Evolutionary conservation across 2,113 vertebrate species (phyloP).

Genomic region (Atherinomorus stipes): DNA sequence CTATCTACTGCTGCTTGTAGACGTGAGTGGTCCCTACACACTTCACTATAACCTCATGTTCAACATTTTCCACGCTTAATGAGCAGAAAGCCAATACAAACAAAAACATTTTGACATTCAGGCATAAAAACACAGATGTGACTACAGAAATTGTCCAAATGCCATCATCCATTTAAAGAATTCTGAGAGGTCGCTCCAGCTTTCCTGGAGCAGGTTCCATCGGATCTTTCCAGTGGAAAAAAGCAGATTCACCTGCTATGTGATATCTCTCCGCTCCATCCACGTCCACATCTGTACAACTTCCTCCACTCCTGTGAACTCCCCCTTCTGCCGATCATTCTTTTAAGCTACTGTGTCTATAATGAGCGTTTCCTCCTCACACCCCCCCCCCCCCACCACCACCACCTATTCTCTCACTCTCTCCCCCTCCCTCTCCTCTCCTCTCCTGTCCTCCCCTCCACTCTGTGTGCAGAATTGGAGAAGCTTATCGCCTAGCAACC

Average conservation of each 20-base stretch:
- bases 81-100: background rate
- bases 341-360: slow-evolving; percentile 61
- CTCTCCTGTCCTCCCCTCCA: slow-evolving; percentile 61
- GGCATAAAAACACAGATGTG: background rate
- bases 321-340: slow-evolving; percentile 29
- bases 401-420: slow-evolving; percentile 54
- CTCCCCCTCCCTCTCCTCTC: slow-evolving; percentile 21
- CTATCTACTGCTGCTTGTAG: slow-evolving; percentile 28
- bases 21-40: background rate
- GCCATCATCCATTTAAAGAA: background rate
- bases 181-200: background rate
- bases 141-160: background rate
- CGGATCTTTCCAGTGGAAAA: slow-evolving; percentile 2
- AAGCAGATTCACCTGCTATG: slow-evolving; percentile 33
- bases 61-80: slow-evolving; percentile 6
- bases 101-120: background rate
- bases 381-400: too few species aligned
- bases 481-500: slow-evolving; percentile 91
- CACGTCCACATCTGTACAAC: slow-evolving; percentile 20
- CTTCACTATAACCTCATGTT: background rate
- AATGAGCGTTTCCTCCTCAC: slow-evolving; percentile 65
- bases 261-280: background rate
- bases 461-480: slow-evolving; percentile 74
- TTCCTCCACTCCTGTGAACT: slow-evolving; percentile 34
- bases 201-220: background rate